A percentile compares a stretch with the other conserved stretches of the same genome.
These are phyloP conservation scores for Mus spretus DNA, from an alignment of 2,797 vertebrate genomes.

Conservation along the genomic window DNA sequence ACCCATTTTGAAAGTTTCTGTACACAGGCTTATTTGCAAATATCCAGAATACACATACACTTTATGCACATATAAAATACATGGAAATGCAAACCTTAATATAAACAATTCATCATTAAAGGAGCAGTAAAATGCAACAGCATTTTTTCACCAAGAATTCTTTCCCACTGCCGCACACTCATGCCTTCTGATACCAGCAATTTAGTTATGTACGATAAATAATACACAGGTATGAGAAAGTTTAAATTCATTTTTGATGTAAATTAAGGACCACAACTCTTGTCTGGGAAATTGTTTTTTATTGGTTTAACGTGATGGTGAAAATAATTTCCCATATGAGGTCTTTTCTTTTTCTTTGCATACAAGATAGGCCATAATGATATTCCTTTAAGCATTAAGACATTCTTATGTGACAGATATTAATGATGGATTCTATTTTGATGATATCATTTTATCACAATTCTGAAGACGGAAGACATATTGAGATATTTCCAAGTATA, in stretches of 20 bases:
- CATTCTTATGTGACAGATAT: constrained; percentile 64
- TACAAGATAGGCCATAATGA: constrained; percentile 49
- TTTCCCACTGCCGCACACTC: constrained; percentile 52
- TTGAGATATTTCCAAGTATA: background rate
- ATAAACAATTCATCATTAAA: constrained; percentile 76
- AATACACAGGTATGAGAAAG: constrained; percentile 56
- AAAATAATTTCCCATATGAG: constrained; percentile 68
- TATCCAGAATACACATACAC: constrained; percentile 39
- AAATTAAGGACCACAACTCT: constrained; percentile 58
- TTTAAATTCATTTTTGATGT: constrained; percentile 77
- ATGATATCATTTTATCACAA: constrained; percentile 60
- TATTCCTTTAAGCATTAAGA: constrained; percentile 55
- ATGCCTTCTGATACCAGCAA: constrained; percentile 69
- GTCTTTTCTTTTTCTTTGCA: constrained; percentile 65
- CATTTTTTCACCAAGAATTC: constrained; percentile 65
- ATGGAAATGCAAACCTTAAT: constrained; percentile 36
- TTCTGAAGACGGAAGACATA: constrained; percentile 48
- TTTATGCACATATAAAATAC: constrained; percentile 41
- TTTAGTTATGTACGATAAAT: constrained; percentile 71
- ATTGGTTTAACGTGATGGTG: constrained; percentile 55
- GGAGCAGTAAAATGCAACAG: constrained; percentile 42
- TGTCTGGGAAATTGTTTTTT: constrained; percentile 59
- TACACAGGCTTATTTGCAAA: constrained; percentile 58
- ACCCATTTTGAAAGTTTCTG: constrained; percentile 10
- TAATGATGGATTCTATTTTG: constrained; percentile 67